Percentiles rank a stretch among this genome's conserved stretches.
These are phyloP conservation scores for Pseudopleuronectes americanus DNA, from an alignment of 2,797 vertebrate species.

Conservation along the genomic window DNA sequence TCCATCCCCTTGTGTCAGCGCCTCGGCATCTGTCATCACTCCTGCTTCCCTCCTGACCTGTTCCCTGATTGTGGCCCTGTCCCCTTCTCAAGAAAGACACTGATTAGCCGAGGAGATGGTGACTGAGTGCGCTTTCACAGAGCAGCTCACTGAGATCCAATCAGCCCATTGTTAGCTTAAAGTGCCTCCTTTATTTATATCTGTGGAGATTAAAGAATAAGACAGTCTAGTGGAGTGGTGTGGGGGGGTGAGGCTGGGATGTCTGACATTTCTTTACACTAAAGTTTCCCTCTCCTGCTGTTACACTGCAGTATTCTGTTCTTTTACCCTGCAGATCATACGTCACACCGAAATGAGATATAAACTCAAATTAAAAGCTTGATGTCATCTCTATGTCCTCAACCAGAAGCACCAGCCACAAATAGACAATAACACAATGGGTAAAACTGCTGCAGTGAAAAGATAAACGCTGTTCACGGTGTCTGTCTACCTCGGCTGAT, in stretches of 20 bases:
- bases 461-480: conserved; percentile 9
- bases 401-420: conserved; percentile 7
- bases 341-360: conserved; percentile 44
- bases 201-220: conserved; percentile 37
- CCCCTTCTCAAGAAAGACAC: conserved; percentile 35
- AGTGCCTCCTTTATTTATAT: conserved; percentile 32
- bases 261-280: conserved; percentile 7
- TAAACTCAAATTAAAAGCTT: conserved; percentile 37
- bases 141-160: conserved; percentile 29
- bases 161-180: conserved; percentile 38
- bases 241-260: neutral
- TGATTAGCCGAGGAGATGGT: conserved; percentile 43
- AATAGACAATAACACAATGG: too few species aligned
- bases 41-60: conserved; percentile 30
- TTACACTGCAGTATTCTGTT: neutral
- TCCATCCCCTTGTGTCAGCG: neutral
- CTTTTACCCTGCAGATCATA: conserved; percentile 3
- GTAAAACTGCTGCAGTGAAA: too few species aligned
- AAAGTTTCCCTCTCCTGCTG: neutral
- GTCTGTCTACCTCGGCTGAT: conserved; percentile 12
- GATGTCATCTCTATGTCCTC: conserved; percentile 18
- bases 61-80: conserved; percentile 21
- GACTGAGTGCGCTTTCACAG: conserved; percentile 34
- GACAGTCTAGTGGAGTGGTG: neutral
- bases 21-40: conserved; percentile 39